Conservation (phyloP, 2,113 vertebrate species). For the Boulengeromyrus knoepffleri region DNA sequence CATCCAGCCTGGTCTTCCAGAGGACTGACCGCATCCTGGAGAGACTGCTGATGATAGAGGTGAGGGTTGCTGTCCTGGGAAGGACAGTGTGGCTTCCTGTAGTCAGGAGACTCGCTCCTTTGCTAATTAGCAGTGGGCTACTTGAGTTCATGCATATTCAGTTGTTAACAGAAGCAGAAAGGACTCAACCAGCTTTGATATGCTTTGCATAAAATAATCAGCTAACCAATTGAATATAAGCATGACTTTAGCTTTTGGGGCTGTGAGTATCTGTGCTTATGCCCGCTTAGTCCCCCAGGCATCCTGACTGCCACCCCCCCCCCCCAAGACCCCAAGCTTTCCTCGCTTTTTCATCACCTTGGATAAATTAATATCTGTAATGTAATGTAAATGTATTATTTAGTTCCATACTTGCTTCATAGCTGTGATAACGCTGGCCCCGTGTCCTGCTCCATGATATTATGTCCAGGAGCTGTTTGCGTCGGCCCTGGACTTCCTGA, state of each 20-base stretch:
- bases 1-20: constrained; percentile 51
- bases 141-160: not conserved
- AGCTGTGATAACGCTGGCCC: not conserved
- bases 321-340: not conserved
- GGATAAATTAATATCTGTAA: not conserved
- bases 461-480: constrained; percentile 60
- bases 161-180: not conserved
- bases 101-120: not conserved
- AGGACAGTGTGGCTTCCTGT: not conserved
- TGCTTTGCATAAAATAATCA: not conserved
- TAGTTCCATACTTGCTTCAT: not conserved
- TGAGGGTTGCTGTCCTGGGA: constrained; percentile 8
- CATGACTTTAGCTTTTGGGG: not conserved
- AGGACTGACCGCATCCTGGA: constrained; percentile 48
- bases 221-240: not conserved
- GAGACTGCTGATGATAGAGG: constrained; percentile 51
- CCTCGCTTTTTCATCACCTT: not conserved
- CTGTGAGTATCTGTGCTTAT: not conserved
- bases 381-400: not conserved
- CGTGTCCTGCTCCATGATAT: not conserved
- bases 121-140: not conserved
- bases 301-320: not conserved
- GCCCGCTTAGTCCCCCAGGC: not conserved
- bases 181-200: not conserved
- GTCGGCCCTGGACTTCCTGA: constrained; percentile 60